A percentile compares a stretch with the other conserved stretches of the same genome.
Conservation (phyloP, 2,113 vertebrate species). For the Chelonoidis abingdonii region DNA sequence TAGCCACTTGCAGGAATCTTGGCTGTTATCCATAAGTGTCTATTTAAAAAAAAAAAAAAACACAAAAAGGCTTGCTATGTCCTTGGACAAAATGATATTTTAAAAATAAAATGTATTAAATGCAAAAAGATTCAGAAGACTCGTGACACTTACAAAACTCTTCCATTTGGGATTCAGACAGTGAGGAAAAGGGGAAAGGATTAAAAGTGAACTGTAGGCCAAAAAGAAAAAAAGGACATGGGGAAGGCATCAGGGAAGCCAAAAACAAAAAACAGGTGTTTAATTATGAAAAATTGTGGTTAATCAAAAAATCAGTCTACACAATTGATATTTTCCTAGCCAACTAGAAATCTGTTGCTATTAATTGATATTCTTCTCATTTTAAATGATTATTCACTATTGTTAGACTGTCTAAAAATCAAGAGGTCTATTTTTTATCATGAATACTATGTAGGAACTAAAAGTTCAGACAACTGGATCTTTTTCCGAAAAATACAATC, state of each 20-base stretch:
- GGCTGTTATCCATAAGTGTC: accelerated
- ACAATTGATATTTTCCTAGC: not conserved
- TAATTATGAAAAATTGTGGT: not conserved
- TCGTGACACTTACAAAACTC: not conserved
- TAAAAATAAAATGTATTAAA: not conserved
- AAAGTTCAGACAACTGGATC: too few relatives aligned
- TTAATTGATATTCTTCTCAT: not conserved
- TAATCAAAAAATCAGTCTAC: not conserved
- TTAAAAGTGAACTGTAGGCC: not conserved
- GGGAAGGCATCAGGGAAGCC: not conserved
- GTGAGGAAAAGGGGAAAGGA: not conserved
- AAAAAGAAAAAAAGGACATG: not conserved
- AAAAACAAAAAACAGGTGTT: not conserved
- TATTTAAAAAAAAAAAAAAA: not conserved
- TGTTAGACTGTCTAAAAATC: too few relatives aligned
- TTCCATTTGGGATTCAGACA: not conserved
- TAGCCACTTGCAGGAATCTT: not conserved
- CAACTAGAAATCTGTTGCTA: not conserved
- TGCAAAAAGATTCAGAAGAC: accelerated
- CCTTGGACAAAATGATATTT: not conserved
- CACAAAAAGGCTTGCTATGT: not conserved
- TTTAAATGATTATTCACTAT: not conserved
- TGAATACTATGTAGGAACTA: too few relatives aligned
- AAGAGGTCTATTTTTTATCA: too few relatives aligned
- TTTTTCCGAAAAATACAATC: not conserved